Evolutionary conservation across 35 echinoderm and acorn worm species (phyloP), one percentile per base, ranked within the genome.

Genomic region (Chiridota heheva): DNA sequence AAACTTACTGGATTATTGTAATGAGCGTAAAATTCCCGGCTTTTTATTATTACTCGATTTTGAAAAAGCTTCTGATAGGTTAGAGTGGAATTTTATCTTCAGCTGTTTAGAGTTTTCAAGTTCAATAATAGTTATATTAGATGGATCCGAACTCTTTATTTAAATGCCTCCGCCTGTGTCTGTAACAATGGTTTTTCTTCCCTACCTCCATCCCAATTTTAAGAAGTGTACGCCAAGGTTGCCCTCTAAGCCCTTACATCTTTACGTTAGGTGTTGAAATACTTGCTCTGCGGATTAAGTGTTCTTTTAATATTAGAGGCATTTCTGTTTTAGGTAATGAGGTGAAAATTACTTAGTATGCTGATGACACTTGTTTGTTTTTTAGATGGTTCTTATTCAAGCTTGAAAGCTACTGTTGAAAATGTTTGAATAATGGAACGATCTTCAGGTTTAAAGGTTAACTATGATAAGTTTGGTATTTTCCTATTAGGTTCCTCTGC

Each of bases 181-280:
- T 29, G 13, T 15, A 70, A 70, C 39, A 70, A 70, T 70, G 31
- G 67, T 42, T 32, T 40, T 39, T 0, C 67, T 38, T 3, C 67
- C n/a, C n/a, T 37, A 39, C 31, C 0, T 70, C 42, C 27, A 40
- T 70, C 27, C 15, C 31, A 39, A 3, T 70, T 0, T 37, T 39
- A 70, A 70, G 67, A 39, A 39, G 67, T 1, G 67, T 70, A 0
- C 36, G 67, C 1, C 67, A 70, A 39, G 67, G 3, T 39, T 70
- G 67, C n/a, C 67, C 67, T 70, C 67, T 70, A 17, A 72, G 38
- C 26, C 69, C 63, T 5, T 67, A 67, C 63, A 72, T 72, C 2
- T 72, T 42, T 72, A 40, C 45, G 27, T 20, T 72, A 27, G 40
- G 69, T 72, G 42, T 42, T 43, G 41, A 72, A 32, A 72, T 72